Base-by-base conservation (phyloP, 1,140 invertebrate genomes). In the Phortica variegata region DNA sequence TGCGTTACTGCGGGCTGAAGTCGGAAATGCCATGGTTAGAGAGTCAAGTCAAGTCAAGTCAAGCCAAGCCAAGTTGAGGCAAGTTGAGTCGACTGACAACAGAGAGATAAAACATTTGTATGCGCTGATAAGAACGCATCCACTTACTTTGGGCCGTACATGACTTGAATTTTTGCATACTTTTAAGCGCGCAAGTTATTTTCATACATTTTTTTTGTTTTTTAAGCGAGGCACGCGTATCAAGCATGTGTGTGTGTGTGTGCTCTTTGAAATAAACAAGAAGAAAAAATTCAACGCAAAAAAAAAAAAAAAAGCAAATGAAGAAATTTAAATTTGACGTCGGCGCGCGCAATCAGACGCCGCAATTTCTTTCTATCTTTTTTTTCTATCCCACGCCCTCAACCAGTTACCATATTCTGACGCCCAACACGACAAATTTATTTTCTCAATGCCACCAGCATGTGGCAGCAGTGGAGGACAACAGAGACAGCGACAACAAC, bases 51-150 rank as follows among this genome's bases (percentile, higher is more conserved):
- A n/a, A n/a, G n/a, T n/a, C n/a, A n/a, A n/a, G n/a, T n/a, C n/a
- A n/a, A n/a, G n/a, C n/a, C n/a, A n/a, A n/a, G n/a, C n/a, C n/a
- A n/a, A n/a, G n/a, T n/a, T n/a, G n/a, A n/a, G n/a, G n/a, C n/a
- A n/a, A n/a, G n/a, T 26, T 6, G 5, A 26, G 5, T 26, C 23
- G 23, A 10, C 23, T 26, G 23, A 5, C 23, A 26, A 6, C 23
- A 53, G 43, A 56, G 49, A 66, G 62, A 66, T 66, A 66, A 66
- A 66, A 66, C 62, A 66, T 66, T 66, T 66, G 62, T 66, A 66
- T 66, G 62, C 62, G 60, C 62, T 66, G 62, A 66, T 66, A 66
- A 66, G 62, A 66, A 60, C 62, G 62, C 62, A 66, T 66, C 62
- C 62, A 66, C 62, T 66, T 66, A 66, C 62, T 66, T 66, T 66